A percentile compares a stretch with the other conserved stretches of the same genome.
Conservation (phyloP, 1,140 invertebrate genomes). For the Araneus ventricosus region DNA sequence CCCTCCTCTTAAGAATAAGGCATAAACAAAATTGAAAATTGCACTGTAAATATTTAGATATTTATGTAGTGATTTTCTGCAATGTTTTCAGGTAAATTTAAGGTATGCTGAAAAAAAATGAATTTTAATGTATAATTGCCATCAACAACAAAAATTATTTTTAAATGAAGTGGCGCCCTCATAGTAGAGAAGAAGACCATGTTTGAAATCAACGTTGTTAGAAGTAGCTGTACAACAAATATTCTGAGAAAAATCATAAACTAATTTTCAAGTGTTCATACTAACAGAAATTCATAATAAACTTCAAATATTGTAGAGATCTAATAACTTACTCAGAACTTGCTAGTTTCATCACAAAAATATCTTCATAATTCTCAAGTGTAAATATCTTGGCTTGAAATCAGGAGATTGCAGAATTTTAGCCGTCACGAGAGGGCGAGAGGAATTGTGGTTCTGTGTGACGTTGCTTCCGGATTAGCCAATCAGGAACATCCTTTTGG, state of each 20-base stretch:
- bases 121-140: constrained; percentile 68
- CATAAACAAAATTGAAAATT: not conserved
- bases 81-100: constrained; percentile 18
- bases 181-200: constrained; percentile 71
- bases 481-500: constrained; percentile 21
- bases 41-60: not conserved
- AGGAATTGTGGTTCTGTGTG: constrained; percentile 50
- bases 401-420: constrained; percentile 70
- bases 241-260: constrained; percentile 50
- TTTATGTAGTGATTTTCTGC: not conserved
- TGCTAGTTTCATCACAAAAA: constrained; percentile 58
- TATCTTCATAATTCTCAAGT: constrained; percentile 42
- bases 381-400: constrained; percentile 56
- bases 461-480: constrained; percentile 34
- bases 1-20: not conserved
- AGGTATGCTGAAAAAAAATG: constrained; percentile 31
- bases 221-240: constrained; percentile 55
- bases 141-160: constrained; percentile 69
- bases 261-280: constrained; percentile 1
- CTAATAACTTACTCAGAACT: constrained; percentile 62
- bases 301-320: constrained; percentile 58
- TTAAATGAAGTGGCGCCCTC: constrained; percentile 74
- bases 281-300: constrained; percentile 49
- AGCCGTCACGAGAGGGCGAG: constrained; percentile 74
- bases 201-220: constrained; percentile 45